phyloP scores from a whole-genome alignment of 2,113 vertebrate species.

The Eidolon helvum region DNA sequence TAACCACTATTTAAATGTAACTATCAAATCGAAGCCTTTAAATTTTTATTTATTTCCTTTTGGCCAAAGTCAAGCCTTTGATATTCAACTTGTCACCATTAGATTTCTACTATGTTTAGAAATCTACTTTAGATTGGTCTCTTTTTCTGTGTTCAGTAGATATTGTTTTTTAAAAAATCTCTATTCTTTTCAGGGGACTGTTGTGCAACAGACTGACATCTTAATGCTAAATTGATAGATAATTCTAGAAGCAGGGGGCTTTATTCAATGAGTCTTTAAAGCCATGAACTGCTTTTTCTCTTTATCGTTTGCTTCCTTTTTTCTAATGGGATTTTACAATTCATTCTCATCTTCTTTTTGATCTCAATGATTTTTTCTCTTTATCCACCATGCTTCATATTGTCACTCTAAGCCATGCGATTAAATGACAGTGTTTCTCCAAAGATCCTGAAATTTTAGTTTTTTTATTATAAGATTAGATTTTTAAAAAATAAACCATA shows the following conservation, averaged over 20 bases:
- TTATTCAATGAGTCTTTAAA: slow-evolving; percentile 23
- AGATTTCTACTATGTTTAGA: neutral
- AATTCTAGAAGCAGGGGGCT: neutral
- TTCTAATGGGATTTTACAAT: neutral
- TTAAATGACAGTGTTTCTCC: neutral
- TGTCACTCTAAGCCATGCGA: neutral
- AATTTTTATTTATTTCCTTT: neutral
- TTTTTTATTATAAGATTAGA: slow-evolving; percentile 35
- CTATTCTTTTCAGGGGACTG: neutral
- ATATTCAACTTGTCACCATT: neutral
- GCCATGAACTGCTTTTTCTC: neutral
- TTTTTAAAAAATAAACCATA: slow-evolving; percentile 48
- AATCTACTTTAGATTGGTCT: neutral
- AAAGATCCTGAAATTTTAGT: slow-evolving; percentile 15
- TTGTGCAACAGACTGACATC: neutral
- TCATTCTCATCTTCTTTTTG: neutral
- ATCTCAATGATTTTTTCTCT: neutral
- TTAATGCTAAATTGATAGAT: neutral
- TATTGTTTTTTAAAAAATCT: neutral
- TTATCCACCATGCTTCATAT: neutral
- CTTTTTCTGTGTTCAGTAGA: neutral
- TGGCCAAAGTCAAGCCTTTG: slow-evolving; percentile 4
- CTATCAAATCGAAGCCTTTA: neutral
- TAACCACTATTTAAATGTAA: neutral
- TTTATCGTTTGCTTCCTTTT: slow-evolving; percentile 5